Conservation (phyloP, 1,140 invertebrate species). For the Aleiodes sp. region DNA sequence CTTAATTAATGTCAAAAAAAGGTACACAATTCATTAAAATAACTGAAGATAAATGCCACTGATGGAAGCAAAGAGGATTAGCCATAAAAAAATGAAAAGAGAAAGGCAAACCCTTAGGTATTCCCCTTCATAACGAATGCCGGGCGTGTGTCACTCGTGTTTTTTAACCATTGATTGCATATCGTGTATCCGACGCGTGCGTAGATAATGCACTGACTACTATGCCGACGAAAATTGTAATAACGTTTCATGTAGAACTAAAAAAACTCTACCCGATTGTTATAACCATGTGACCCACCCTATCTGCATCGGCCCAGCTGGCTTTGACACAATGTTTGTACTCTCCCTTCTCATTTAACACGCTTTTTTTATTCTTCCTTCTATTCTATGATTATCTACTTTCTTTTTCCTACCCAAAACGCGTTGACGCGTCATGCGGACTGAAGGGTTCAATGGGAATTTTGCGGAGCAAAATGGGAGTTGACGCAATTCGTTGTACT, state of each 20-base stretch:
- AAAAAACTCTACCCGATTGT: background rate
- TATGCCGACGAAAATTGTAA: constrained; percentile 14
- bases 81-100: background rate
- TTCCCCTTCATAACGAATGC: background rate
- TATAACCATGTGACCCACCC: background rate
- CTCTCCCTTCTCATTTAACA: background rate
- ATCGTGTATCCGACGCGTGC: constrained; percentile 47
- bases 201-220: constrained; percentile 43
- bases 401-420: background rate
- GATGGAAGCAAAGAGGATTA: background rate
- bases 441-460: background rate
- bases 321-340: background rate
- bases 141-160: constrained; percentile 36
- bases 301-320: constrained; percentile 24
- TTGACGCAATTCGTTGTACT: constrained; percentile 2
- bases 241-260: background rate
- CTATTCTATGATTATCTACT: background rate
- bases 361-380: background rate
- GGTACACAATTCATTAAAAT: background rate
- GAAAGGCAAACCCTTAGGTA: background rate
- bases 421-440: background rate
- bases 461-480: background rate
- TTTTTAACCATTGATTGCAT: constrained; percentile 55
- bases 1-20: background rate
- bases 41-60: background rate